Conservation (phyloP, 2,888 invertebrate species). For the Cheilosia soror region DNA sequence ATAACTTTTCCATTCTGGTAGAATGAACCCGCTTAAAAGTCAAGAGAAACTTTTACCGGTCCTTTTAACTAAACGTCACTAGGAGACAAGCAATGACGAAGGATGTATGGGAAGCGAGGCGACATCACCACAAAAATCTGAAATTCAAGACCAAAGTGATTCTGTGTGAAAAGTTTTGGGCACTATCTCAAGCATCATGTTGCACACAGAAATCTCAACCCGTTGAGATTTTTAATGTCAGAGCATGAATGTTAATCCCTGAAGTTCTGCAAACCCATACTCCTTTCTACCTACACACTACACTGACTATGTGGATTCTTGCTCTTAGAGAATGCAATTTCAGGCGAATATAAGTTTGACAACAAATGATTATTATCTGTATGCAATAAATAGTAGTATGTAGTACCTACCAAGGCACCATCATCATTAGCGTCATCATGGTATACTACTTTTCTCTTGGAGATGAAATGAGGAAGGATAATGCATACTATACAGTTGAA, state of each 20-base stretch:
- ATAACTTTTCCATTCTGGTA: constrained; percentile 12
- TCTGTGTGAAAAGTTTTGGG: constrained; percentile 23
- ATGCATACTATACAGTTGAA: constrained; percentile 2
- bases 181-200: constrained; percentile 10
- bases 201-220: constrained; percentile 29
- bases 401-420: background rate
- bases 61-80: constrained; percentile 15
- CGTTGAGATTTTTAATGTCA: constrained; percentile 41
- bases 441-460: background rate
- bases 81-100: background rate
- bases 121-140: constrained; percentile 30
- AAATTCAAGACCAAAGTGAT: constrained; percentile 35
- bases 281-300: background rate
- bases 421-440: constrained; percentile 9
- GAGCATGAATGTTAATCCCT: constrained; percentile 41
- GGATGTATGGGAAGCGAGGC: background rate
- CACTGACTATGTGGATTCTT: background rate
- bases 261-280: constrained; percentile 21
- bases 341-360: constrained; percentile 6
- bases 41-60: constrained; percentile 34
- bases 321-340: constrained; percentile 8
- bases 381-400: constrained; percentile 15
- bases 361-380: constrained; percentile 29
- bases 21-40: constrained; percentile 35
- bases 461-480: background rate